Conservation (phyloP, 2,113 vertebrate genomes). For the Neodontobutis hainanensis region DNA sequence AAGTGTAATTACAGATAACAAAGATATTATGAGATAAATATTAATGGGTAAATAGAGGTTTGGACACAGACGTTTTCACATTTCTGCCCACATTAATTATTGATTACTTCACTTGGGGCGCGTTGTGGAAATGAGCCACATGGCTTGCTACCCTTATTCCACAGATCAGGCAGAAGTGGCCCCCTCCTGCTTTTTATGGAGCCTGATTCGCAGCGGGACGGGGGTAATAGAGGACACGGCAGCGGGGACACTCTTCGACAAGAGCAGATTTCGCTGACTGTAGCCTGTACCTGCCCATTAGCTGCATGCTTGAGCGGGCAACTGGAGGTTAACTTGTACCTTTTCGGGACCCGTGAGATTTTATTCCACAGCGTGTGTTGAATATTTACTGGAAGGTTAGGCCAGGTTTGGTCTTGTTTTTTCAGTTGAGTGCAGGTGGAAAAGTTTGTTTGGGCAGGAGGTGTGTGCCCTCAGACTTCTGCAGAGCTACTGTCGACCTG, state of each 20-base stretch:
- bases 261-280: conserved; percentile 6
- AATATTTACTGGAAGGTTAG: conserved; percentile 63
- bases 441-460: conserved; percentile 43
- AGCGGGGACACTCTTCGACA: conserved; percentile 12
- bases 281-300: conserved; percentile 36
- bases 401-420: conserved; percentile 31
- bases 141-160: conserved; percentile 19
- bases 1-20: too few species aligned
- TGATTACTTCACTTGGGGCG: conserved; percentile 67
- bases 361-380: conserved; percentile 38
- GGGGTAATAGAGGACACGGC: conserved; percentile 19
- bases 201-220: conserved; percentile 10
- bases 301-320: conserved; percentile 39
- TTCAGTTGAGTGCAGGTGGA: conserved; percentile 8
- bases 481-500: conserved; percentile 5
- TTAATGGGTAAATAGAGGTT: too few species aligned
- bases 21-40: too few species aligned
- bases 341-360: conserved; percentile 50
- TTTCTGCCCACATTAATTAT: conserved; percentile 73
- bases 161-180: conserved; percentile 28
- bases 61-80: too few species aligned
- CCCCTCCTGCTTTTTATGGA: conserved; percentile 29
- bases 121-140: conserved; percentile 36
- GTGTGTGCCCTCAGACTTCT: not conserved
- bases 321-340: conserved; percentile 58